Conservation (phyloP, 2,113 vertebrate genomes). For the Sardina pilchardus region DNA sequence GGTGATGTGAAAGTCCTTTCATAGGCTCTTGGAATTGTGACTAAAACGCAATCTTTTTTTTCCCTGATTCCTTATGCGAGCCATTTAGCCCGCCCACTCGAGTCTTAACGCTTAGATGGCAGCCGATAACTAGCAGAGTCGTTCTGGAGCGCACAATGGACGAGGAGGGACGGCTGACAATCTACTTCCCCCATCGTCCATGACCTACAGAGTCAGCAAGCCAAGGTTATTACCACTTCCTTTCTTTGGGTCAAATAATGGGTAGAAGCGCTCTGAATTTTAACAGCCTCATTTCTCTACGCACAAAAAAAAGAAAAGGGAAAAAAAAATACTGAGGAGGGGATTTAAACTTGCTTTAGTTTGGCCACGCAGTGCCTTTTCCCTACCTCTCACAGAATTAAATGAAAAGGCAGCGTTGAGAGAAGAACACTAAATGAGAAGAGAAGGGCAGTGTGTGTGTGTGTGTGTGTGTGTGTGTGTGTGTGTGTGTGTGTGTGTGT, state of each 20-base stretch:
- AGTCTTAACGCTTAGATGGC: not conserved
- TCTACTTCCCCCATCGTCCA: not conserved
- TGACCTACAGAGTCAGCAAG: not conserved
- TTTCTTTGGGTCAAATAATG: conserved; percentile 28
- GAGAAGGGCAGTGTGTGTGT: not conserved
- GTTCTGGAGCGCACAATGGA: not conserved
- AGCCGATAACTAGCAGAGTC: not conserved
- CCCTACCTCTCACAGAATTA: not conserved
- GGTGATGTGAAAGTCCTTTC: conserved; percentile 21
- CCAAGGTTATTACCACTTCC: conserved; percentile 26
- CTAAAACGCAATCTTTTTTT: conserved; percentile 18
- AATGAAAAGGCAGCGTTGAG: conserved; percentile 8
- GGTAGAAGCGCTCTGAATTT: conserved; percentile 20
- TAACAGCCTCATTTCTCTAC: conserved; percentile 27
- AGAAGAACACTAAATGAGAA: not conserved
- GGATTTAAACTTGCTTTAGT: conserved; percentile 12
- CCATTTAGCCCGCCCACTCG: conserved; percentile 1
- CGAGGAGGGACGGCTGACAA: not conserved
- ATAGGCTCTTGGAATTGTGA: conserved; percentile 23
- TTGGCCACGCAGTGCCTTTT: not conserved
- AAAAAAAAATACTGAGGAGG: not conserved
- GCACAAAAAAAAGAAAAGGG: not conserved
- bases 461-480: not conserved
- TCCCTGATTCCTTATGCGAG: conserved; percentile 32
- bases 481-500: not conserved